A percentile compares a stretch with the other conserved stretches of the same genome.
Conservation (phyloP, 2,113 vertebrate genomes). For the Perognathus longimembris region DNA sequence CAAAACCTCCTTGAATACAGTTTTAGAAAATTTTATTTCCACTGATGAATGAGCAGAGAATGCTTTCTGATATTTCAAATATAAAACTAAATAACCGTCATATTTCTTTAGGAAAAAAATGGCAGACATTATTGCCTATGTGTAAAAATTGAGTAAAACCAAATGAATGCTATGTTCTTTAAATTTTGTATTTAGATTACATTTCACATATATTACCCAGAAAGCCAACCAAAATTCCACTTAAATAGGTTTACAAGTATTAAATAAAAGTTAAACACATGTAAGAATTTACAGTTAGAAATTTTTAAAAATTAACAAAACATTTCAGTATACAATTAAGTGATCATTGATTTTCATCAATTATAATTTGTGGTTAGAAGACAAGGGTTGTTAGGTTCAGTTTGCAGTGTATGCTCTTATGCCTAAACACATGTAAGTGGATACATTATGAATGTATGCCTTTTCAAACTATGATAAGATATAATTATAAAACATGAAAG, state of each 20-base stretch:
- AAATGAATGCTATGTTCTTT: conserved; percentile 24
- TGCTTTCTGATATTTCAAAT: conserved; percentile 39
- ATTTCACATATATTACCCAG: conserved; percentile 31
- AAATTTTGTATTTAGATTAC: conserved; percentile 36
- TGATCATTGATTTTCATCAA: conserved; percentile 44
- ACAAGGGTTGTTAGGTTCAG: neutral
- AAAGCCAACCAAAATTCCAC: conserved; percentile 50
- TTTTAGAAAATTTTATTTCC: conserved; percentile 53
- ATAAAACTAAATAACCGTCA: neutral
- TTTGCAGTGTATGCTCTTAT: conserved; percentile 4
- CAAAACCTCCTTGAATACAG: conserved; percentile 45
- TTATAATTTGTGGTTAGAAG: neutral
- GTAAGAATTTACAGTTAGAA: neutral
- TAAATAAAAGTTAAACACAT: conserved; percentile 37
- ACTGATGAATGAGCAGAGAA: neutral
- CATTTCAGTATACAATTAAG: conserved; percentile 49
- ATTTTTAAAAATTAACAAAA: conserved; percentile 31
- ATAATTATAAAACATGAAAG: conserved; percentile 8
- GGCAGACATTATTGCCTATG: neutral
- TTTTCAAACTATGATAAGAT: conserved; percentile 44
- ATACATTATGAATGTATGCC: neutral
- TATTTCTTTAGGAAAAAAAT: conserved; percentile 35
- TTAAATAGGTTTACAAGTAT: neutral
- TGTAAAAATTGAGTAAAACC: conserved; percentile 20
- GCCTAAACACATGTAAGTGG: neutral